Evolutionary conservation across 2,113 vertebrate species (phyloP).

Genomic region (Polypterus bichir): DNA sequence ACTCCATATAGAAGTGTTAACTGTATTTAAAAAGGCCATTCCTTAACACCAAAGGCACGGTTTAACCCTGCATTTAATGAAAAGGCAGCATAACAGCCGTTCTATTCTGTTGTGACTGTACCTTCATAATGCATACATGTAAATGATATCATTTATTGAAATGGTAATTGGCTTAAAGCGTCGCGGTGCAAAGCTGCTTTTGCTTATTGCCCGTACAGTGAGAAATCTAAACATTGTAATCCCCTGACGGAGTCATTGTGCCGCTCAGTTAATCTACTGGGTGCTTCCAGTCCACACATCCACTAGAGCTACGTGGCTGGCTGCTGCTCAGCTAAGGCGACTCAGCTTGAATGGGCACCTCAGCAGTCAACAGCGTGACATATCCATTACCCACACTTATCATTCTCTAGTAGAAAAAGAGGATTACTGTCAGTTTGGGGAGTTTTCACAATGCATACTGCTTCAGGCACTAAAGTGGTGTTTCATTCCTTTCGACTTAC

Average conservation of each 20-base stretch:
- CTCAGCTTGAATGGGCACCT: conserved; percentile 21
- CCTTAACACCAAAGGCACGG: too few relatives aligned
- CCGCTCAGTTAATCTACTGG: conserved; percentile 55
- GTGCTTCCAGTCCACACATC: conserved; percentile 50
- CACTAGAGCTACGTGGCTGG: conserved; percentile 37
- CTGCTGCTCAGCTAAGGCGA: conserved; percentile 32
- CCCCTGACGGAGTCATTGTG: conserved; percentile 32
- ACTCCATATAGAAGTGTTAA: too few relatives aligned
- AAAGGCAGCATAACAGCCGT: too few relatives aligned
- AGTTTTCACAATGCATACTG: conserved; percentile 33
- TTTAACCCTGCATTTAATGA: too few relatives aligned
- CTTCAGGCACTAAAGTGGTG: conserved; percentile 21
- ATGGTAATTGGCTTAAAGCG: too few relatives aligned
- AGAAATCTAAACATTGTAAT: too few relatives aligned
- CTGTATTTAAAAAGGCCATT: too few relatives aligned
- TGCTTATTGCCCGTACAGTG: too few relatives aligned
- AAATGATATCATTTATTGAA: too few relatives aligned
- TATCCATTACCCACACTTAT: conserved; percentile 46
- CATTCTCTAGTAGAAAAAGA: conserved; percentile 44
- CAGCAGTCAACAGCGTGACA: conserved; percentile 38
- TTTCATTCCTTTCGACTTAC: conserved; percentile 12
- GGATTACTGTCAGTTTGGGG: conserved; percentile 50
- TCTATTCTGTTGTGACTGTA: too few relatives aligned
- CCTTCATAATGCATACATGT: too few relatives aligned
- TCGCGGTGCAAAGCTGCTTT: too few relatives aligned